These are phyloP conservation scores for Bombus ignitus DNA, from an alignment of 1,140 invertebrate species.

Conservation along the genomic window DNA sequence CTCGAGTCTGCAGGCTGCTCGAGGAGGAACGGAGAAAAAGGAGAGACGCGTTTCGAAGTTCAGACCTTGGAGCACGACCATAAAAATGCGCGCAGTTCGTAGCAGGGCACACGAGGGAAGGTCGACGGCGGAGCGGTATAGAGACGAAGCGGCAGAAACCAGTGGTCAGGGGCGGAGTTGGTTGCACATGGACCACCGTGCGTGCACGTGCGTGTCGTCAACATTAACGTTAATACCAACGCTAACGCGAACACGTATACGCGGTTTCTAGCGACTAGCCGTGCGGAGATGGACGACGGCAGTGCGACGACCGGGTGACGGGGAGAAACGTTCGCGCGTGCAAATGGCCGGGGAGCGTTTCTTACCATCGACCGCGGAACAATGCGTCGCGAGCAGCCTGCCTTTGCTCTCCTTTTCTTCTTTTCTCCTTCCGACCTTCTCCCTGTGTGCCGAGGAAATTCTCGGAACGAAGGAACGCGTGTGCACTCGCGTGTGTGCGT, in stretches of 20 bases:
- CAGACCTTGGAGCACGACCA: constrained; percentile 61
- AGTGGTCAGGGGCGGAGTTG: constrained; percentile 65
- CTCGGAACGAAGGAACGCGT: constrained; percentile 16
- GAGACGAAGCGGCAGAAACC: not conserved
- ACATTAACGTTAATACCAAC: not conserved
- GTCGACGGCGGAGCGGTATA: constrained; percentile 1
- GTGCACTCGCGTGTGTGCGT: not conserved
- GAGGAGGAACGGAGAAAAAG: rapidly evolving
- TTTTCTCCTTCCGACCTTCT: not conserved
- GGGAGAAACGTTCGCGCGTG: constrained; percentile 3
- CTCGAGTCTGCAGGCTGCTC: too few relatives aligned
- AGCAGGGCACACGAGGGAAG: constrained; percentile 30
- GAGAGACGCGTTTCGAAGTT: constrained; percentile 34
- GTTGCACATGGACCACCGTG: constrained; percentile 57
- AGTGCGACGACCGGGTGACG: not conserved
- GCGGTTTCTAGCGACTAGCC: not conserved
- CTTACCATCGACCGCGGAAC: constrained; percentile 24
- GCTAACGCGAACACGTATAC: not conserved
- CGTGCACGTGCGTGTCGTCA: constrained; percentile 36
- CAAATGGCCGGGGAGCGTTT: not conserved
- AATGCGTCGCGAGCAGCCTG: constrained; percentile 33
- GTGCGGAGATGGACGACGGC: not conserved
- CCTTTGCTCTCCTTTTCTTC: not conserved
- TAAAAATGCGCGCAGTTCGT: constrained; percentile 55
- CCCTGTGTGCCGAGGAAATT: not conserved